phyloP scores from a whole-genome alignment of 2,888 invertebrate genomes.

The Ephialtes manifestator region DNA sequence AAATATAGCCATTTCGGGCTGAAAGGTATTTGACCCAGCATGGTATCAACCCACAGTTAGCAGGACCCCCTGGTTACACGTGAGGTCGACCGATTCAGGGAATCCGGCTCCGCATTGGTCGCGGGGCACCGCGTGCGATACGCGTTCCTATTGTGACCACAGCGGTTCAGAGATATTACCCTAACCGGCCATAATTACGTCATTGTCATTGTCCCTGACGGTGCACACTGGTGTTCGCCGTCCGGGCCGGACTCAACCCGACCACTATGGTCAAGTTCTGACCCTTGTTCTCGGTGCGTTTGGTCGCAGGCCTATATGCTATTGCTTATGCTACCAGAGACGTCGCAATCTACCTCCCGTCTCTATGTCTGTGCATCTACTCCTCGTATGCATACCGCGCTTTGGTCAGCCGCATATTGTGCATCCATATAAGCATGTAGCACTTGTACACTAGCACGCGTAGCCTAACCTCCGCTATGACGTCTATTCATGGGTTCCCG shows the following conservation, averaged over 20 bases:
- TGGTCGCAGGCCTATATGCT: conserved; percentile 30
- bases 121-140: conserved; percentile 45
- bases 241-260: conserved; percentile 42
- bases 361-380: background rate
- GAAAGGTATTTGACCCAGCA: conserved; percentile 9
- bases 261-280: conserved; percentile 45
- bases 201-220: conserved; percentile 81
- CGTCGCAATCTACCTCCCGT: conserved; percentile 43
- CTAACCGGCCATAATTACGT: conserved; percentile 83
- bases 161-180: conserved; percentile 80
- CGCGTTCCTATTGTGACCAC: conserved; percentile 76
- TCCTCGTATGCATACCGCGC: conserved; percentile 64
- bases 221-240: conserved; percentile 65
- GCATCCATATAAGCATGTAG: conserved; percentile 26
- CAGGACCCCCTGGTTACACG: conserved; percentile 11
- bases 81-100: conserved; percentile 35
- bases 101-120: conserved; percentile 36
- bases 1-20: conserved; percentile 11
- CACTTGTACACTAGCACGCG: conserved; percentile 49
- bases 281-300: conserved; percentile 20
- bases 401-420: conserved; percentile 62
- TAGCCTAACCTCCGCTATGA: conserved; percentile 39
- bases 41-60: background rate
- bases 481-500: background rate
- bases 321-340: conserved; percentile 61